These are phyloP conservation scores for Falco biarmicus DNA, from an alignment of 2,797 vertebrate species.

Conservation along the genomic window DNA sequence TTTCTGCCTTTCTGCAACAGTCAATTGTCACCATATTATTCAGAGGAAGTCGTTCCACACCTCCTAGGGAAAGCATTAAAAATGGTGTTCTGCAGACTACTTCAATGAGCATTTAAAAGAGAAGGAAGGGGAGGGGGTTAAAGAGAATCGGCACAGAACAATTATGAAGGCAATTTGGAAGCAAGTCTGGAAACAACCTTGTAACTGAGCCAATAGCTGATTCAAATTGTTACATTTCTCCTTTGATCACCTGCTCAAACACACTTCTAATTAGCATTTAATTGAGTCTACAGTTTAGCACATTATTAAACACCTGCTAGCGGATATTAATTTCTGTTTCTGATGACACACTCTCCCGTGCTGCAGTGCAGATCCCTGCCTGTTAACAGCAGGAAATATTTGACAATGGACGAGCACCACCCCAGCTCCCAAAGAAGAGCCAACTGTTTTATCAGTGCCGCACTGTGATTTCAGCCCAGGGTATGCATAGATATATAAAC, in stretches of 20 bases:
- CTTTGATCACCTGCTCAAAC: conserved; percentile 48
- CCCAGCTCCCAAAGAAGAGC: background rate
- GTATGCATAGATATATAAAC: background rate
- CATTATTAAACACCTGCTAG: conserved; percentile 17
- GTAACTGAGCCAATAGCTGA: conserved; percentile 44
- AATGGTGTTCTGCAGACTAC: background rate
- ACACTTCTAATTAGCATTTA: conserved; percentile 26
- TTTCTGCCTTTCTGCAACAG: background rate
- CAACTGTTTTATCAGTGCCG: background rate
- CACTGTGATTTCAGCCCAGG: background rate
- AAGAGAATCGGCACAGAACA: background rate
- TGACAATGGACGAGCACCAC: background rate
- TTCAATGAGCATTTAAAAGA: background rate
- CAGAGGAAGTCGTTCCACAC: background rate
- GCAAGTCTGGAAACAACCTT: conserved; percentile 45
- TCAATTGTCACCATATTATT: background rate
- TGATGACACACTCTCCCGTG: background rate
- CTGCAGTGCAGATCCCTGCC: background rate
- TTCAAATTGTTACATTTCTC: conserved; percentile 15
- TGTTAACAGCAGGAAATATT: background rate
- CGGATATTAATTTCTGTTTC: background rate
- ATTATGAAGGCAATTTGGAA: conserved; percentile 49
- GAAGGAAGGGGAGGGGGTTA: conserved; percentile 14
- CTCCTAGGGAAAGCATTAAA: background rate
- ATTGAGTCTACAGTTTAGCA: conserved; percentile 21